phyloP scores from a whole-genome alignment of 2,888 invertebrate species.

The Limnephilus auricula region DNA sequence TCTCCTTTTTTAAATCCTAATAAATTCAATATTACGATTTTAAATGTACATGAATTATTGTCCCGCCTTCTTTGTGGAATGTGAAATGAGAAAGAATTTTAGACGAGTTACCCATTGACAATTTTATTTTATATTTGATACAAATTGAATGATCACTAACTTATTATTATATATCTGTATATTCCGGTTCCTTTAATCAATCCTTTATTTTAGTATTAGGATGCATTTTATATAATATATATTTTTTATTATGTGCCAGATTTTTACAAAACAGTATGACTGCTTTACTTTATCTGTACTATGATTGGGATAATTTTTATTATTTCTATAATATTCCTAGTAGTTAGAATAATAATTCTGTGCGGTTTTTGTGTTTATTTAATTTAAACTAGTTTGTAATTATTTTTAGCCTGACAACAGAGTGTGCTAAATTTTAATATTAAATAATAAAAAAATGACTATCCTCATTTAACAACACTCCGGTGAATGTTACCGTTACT shows the following conservation, averaged over 20 bases:
- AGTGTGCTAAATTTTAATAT: background rate
- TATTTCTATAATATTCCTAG: constrained; percentile 21
- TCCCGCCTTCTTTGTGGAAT: background rate
- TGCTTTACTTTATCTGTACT: constrained; percentile 19
- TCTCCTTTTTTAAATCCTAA: background rate
- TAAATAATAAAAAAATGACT: background rate
- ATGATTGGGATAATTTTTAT: background rate
- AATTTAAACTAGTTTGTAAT: constrained; percentile 33
- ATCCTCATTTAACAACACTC: constrained; percentile 1
- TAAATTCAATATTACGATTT: background rate
- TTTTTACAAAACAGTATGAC: constrained; percentile 37
- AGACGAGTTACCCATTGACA: background rate
- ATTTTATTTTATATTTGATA: background rate
- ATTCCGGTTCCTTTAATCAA: background rate
- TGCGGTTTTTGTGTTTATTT: constrained; percentile 41
- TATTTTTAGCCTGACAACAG: constrained; percentile 14
- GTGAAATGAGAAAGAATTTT: background rate
- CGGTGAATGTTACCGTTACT: constrained; percentile 30
- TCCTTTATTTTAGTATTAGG: constrained; percentile 3
- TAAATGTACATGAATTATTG: background rate
- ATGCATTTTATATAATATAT: background rate
- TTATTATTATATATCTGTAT: background rate
- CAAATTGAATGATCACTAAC: background rate
- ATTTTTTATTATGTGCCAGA: constrained; percentile 17
- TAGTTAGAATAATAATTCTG: constrained; percentile 28